Percentiles rank a stretch among this genome's conserved stretches.
phyloP scores from a whole-genome alignment of 2,797 vertebrate genomes.

The Distichodus sexfasciatus region DNA sequence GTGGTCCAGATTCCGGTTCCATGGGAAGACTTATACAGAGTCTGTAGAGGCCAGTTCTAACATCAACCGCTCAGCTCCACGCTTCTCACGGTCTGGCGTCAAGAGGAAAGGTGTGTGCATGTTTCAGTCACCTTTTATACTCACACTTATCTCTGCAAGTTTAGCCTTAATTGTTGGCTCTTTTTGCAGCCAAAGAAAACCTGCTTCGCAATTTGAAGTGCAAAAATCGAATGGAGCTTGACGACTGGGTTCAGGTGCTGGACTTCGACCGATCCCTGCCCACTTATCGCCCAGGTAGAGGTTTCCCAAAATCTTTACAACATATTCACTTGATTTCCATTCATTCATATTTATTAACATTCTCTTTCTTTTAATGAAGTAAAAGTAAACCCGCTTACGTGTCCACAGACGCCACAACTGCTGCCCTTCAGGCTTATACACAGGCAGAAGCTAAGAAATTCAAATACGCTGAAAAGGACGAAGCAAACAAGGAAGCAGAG shows the following conservation, averaged over 20 bases:
- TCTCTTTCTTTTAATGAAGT: too few relatives aligned
- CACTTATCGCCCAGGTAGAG: conserved; percentile 62
- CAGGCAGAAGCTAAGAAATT: neutral
- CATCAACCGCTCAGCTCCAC: conserved; percentile 88
- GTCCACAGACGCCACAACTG: neutral
- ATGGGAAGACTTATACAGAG: conserved; percentile 91
- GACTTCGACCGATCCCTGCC: conserved; percentile 51
- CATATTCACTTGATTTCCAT: too few relatives aligned
- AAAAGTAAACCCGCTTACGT: too few relatives aligned
- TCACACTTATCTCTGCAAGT: neutral
- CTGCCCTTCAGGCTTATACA: neutral
- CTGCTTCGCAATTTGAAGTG: conserved; percentile 57
- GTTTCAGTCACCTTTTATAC: too few relatives aligned
- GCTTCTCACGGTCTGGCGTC: conserved; percentile 88
- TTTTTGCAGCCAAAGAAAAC: conserved; percentile 69
- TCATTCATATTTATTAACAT: too few relatives aligned
- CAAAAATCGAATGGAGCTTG: conserved; percentile 57
- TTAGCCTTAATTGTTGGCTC: conserved; percentile 43
- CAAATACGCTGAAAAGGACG: neutral
- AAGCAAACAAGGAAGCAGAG: neutral
- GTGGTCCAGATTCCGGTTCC: conserved; percentile 94
- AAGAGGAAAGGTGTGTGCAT: conserved; percentile 86
- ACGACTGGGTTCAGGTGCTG: conserved; percentile 67
- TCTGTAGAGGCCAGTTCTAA: conserved; percentile 89
- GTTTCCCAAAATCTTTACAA: too few relatives aligned